These are phyloP conservation scores for Dynastes maya DNA, from an alignment of 2,888 invertebrate genomes.

Conservation along the genomic window DNA sequence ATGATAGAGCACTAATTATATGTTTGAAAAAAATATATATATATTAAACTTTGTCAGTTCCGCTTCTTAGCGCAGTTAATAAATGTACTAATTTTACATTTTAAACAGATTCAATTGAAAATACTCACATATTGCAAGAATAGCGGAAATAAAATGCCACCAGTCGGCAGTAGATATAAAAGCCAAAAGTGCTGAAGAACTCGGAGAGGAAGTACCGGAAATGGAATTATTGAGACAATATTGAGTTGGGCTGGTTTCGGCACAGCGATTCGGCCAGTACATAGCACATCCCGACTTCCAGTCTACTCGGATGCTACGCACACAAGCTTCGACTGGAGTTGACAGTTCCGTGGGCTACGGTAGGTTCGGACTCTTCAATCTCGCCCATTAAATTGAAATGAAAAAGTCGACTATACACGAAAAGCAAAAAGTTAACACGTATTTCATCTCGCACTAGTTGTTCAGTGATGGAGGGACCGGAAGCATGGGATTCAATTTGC, in stretches of 20 bases:
- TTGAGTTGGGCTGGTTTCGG: slow-evolving; percentile 59
- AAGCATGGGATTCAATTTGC: slow-evolving; percentile 10
- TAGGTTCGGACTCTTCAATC: slow-evolving; percentile 27
- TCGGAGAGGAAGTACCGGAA: slow-evolving; percentile 61
- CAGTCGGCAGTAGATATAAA: slow-evolving; percentile 35
- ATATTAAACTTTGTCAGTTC: no score
- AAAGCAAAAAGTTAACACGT: slow-evolving; percentile 19
- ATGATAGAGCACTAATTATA: no score
- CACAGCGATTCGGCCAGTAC: slow-evolving; percentile 1
- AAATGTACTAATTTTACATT: slow-evolving; percentile 1
- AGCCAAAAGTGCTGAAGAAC: slow-evolving; percentile 17
- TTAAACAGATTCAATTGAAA: slow-evolving; percentile 14
- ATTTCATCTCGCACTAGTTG: slow-evolving; percentile 14
- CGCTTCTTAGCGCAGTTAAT: no score
- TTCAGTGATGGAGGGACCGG: background rate
- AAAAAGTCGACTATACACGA: slow-evolving; percentile 15
- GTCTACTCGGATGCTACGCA: background rate
- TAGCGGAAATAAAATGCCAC: slow-evolving; percentile 31
- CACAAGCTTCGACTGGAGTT: background rate
- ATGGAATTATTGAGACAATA: slow-evolving; percentile 66
- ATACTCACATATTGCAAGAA: slow-evolving; percentile 2
- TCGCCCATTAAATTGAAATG: slow-evolving; percentile 33
- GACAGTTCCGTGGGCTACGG: slow-evolving; percentile 26
- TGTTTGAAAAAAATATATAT: no score
- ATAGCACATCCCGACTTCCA: slow-evolving; percentile 5